Base-by-base conservation (phyloP, 2,113 vertebrate species). In the Hypomesus transpacificus region DNA sequence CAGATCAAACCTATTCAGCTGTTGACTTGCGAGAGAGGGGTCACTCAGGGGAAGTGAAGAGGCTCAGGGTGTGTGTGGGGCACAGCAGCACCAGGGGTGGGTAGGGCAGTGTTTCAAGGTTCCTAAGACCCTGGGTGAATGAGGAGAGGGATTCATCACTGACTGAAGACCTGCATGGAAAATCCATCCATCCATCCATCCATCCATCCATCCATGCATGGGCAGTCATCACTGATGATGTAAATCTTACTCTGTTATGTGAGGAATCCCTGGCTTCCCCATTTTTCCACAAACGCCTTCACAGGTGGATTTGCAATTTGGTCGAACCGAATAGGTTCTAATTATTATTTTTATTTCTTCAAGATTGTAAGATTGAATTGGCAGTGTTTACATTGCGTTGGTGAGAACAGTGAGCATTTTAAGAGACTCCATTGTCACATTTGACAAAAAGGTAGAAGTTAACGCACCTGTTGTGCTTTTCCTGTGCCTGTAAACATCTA, bases 271-370 rank as follows among this genome's bases (percentile, higher is more conserved):
- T 90, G 90, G 82, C 91, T 91, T 71, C 66, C 85, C 90, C 92
- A 84, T 92, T 86, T 89, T 93, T 91, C 24, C 89, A 85, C 86
- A 88, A 89, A 91, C 91, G 87, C 82, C 77, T 80, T 88, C 87
- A 86, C 89, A 91, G 86, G 91, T 93, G 88, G 81, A 81, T 91
- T 90, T 91, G 87, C 85, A 87, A 87, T 89, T 86, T 88, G 85
- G 31, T 34, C 31, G 1, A 34, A 34, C 31, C 5, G 31, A 34
- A 34, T 34, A 34, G 31, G 31, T 34, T 34, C 31, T 34, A 1
- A 31, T 3, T 0, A 31, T 31, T 1, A 1, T 31, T 1, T 1
- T 34, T 7, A 0, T 0, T 34, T 34, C 6, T 7, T 34, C 31
- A 7, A 34, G 31, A 34, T 34, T 7, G 31, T 5, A 34, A 34